These are phyloP conservation scores for Molossus molossus DNA, from an alignment of 2,797 vertebrate species.

Conservation along the genomic window DNA sequence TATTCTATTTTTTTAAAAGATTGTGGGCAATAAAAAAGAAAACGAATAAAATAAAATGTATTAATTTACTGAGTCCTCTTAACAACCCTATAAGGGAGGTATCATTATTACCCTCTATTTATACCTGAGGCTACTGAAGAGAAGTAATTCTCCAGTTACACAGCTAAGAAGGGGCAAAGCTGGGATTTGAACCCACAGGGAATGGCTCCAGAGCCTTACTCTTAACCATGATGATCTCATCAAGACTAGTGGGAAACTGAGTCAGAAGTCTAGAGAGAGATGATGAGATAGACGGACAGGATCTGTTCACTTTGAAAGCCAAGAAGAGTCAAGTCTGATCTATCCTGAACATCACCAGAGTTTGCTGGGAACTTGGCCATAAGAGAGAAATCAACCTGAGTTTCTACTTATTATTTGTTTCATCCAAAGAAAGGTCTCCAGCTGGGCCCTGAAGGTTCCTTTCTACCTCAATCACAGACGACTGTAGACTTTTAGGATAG, in stretches of 20 bases:
- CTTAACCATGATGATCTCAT: not conserved
- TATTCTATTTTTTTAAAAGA: not conserved
- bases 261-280: not conserved
- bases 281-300: not conserved
- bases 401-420: not conserved
- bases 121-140: not conserved
- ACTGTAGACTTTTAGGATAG: not conserved
- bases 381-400: not conserved
- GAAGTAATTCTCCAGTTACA: not conserved
- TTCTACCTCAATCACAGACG: not conserved
- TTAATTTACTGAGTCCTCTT: not conserved
- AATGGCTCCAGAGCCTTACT: not conserved
- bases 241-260: not conserved
- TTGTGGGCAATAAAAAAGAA: not conserved
- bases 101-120: not conserved
- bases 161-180: not conserved
- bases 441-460: no score
- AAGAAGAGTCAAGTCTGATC: not conserved
- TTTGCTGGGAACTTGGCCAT: not conserved
- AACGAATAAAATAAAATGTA: not conserved
- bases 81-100: not conserved
- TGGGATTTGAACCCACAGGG: not conserved
- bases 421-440: not conserved
- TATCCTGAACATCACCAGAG: not conserved
- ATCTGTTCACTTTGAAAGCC: not conserved